phyloP scores from a whole-genome alignment of 2,888 invertebrate species.

The Herminia tarsipennalis region DNA sequence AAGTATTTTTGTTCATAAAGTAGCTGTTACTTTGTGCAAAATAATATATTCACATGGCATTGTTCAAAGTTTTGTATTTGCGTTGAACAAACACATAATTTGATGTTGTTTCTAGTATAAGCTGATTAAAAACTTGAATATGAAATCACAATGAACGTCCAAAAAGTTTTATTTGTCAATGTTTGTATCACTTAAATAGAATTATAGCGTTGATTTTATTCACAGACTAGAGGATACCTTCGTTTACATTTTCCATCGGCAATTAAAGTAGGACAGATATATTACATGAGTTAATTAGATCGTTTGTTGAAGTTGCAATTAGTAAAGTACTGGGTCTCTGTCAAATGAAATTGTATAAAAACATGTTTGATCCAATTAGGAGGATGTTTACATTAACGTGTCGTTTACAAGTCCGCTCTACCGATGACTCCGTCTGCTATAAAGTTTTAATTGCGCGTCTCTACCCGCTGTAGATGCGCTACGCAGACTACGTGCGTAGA shows the following conservation, averaged over 20 bases:
- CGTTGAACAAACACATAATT: slow-evolving; percentile 30
- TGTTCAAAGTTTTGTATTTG: slow-evolving; percentile 1
- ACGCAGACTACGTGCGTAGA: slow-evolving; percentile 34
- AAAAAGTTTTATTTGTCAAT: slow-evolving; percentile 23
- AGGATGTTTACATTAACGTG: slow-evolving; percentile 55
- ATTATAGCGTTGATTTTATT: slow-evolving; percentile 3
- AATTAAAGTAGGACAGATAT: slow-evolving; percentile 12
- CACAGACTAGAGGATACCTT: not conserved
- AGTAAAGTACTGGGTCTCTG: slow-evolving; percentile 21
- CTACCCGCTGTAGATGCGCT: slow-evolving; percentile 25
- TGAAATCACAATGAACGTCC: slow-evolving; percentile 42
- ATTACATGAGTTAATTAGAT: slow-evolving; percentile 35
- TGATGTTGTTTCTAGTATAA: slow-evolving; percentile 45
- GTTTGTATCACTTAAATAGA: slow-evolving; percentile 11
- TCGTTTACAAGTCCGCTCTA: slow-evolving; percentile 60
- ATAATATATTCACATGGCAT: not conserved
- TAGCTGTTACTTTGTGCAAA: too few relatives aligned
- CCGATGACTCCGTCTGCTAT: slow-evolving; percentile 55
- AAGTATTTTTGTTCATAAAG: too few relatives aligned
- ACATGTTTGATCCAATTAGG: slow-evolving; percentile 55
- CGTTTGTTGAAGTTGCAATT: slow-evolving; percentile 31
- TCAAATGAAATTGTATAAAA: slow-evolving; percentile 33
- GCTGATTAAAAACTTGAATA: slow-evolving; percentile 57
- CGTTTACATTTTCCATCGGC: not conserved
- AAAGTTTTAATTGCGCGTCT: slow-evolving; percentile 66